Evolutionary conservation across 1,140 invertebrate genomes (phyloP), one percentile per base, ranked within the genome.

Genomic region (Drosophila elegans): DNA sequence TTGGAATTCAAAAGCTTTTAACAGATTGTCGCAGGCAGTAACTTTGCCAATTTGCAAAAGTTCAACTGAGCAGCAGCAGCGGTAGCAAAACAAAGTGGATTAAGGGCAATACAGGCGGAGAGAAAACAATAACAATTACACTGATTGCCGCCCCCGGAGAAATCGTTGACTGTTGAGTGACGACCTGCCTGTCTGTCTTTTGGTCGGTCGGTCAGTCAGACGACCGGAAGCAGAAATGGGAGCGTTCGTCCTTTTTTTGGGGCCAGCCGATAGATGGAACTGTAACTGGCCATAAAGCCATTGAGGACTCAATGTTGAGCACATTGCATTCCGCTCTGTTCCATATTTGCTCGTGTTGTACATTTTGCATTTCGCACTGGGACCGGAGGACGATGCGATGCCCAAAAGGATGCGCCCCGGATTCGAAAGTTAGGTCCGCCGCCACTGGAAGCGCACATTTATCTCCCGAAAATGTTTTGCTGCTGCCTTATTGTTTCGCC

Each of bases 121-220:
- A 16, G 21, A 38, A 74, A 71, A 86, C 84, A 88, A 86, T 86
- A 86, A 86, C 83, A 86, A 86, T 86, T 86, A 86, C 84, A 79
- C 79, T 86, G 83, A 86, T 86, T 83, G 84, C 79, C 42, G 75
- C 71, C 79, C 71, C 63, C 71, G 66, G 84, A 69, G 79, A 69
- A 77, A 52, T 38, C 46, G 78, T 56, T 72, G 74, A 67, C 64
- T 63, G 73, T 62, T 74, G 79, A 82, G 56, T 74, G 83, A 63
- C 69, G 63, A 53, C 32, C 63, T 48, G 46, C 67, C 44, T 55
- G 68, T 59, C 67, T 45, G 42, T 66, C 16, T 21, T 0, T 21
- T 1, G 16, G 16, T 66, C 16, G 16, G 16, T 21, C 16, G 10
- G 36, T 10, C 36, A 9, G 9, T 38, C 48, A 51, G 46, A 29